phyloP scores from a whole-genome alignment of 2,113 vertebrate species.

The Erythrolamprus reginae region DNA sequence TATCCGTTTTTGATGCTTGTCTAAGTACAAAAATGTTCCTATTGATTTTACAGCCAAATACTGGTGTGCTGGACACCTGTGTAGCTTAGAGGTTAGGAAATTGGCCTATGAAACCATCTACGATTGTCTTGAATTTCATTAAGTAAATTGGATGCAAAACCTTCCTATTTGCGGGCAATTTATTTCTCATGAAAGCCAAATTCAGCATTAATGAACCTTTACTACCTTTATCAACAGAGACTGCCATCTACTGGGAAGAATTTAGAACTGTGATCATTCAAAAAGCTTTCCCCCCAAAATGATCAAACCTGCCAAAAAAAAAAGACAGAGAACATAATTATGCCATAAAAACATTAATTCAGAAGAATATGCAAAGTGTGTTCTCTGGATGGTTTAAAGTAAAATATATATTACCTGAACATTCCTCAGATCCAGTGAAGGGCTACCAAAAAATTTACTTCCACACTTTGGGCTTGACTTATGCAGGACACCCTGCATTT shows the following conservation, averaged over 20 bases:
- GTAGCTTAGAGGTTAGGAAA: background rate
- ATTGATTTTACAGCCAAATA: background rate
- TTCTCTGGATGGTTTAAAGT: background rate
- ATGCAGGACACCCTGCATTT: no score
- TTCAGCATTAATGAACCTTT: background rate
- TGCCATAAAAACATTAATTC: background rate
- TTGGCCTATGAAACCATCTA: background rate
- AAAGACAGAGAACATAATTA: background rate
- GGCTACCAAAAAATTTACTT: no score
- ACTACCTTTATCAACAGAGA: background rate
- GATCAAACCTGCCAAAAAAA: background rate
- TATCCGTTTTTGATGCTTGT: background rate
- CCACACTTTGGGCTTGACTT: no score
- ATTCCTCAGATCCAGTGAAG: background rate
- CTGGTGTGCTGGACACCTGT: background rate
- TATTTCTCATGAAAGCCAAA: background rate
- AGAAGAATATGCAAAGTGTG: background rate
- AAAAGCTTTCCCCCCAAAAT: background rate
- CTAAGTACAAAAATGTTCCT: background rate
- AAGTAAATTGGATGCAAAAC: background rate
- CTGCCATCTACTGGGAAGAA: background rate
- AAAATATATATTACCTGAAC: background rate
- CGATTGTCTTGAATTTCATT: background rate
- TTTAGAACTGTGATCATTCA: background rate
- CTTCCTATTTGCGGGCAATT: background rate